These are phyloP conservation scores for Sphenopsis melanotis DNA, from an alignment of 2,797 vertebrate genomes.

Conservation along the genomic window DNA sequence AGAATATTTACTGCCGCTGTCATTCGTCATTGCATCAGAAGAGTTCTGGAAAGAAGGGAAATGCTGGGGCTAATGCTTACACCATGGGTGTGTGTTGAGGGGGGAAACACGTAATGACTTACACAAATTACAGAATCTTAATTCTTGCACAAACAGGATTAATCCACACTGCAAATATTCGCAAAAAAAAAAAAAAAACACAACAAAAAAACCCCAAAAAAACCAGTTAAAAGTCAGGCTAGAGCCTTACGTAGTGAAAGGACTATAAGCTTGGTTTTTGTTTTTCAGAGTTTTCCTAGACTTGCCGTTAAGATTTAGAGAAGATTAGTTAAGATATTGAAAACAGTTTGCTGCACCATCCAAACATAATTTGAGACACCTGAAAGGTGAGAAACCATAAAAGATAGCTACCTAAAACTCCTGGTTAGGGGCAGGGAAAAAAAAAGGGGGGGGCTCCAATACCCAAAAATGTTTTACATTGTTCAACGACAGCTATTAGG, in stretches of 20 bases:
- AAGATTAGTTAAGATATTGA: not conserved
- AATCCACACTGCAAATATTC: not conserved
- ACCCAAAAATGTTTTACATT: not conserved
- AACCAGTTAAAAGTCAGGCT: not conserved
- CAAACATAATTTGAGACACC: not conserved
- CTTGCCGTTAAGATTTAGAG: not conserved
- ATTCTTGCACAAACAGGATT: not conserved
- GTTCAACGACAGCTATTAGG: not conserved
- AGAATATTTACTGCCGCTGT: not conserved
- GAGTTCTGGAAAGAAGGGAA: not conserved
- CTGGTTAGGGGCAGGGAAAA: fast-evolving
- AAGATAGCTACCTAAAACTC: not conserved
- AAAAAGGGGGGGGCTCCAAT: not conserved
- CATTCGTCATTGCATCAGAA: not conserved
- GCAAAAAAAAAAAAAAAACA: fast-evolving
- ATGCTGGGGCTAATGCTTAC: not conserved
- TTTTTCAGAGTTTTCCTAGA: not conserved
- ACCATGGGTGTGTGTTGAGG: fast-evolving
- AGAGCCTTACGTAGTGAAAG: not conserved
- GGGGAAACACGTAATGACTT: not conserved
- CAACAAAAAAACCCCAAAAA: not conserved
- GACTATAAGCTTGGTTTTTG: not conserved
- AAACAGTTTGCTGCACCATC: not conserved
- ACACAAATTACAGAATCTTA: not conserved
- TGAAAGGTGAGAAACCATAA: not conserved